Base-by-base conservation (phyloP, 2,113 vertebrate species). In the Halichoerus grypus region DNA sequence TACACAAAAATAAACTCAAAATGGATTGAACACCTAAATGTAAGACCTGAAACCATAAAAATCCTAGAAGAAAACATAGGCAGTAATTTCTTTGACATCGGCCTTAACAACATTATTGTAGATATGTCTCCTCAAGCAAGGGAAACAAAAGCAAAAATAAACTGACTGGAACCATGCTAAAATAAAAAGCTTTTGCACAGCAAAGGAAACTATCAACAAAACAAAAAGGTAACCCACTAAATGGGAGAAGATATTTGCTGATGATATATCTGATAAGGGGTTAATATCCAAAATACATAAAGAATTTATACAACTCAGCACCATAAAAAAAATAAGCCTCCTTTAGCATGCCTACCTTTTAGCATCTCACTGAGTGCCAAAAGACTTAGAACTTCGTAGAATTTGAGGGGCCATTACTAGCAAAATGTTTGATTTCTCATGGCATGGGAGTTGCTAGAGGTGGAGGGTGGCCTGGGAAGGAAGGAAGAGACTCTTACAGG, bases 371-470 rank as follows among this genome's bases (percentile, higher is more conserved):
- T 77, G 42, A 87, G n/a, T 51, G 81, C 15, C n/a, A 88, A 59
- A 87, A 91, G 12, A 82, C 10, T 71, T 71, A 80, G n/a, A 84
- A 63, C 15, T 84, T 80, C 80, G 18, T 69, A 59, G 42, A 49
- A 46, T 15, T 65, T 77, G 11, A 89, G 16, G 49, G 28, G 2
- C 57, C 7, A 84, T 79, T 77, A 72, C 36, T 67, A 59, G 8
- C 11, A 95, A 90, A 93, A 67, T 10, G 4, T 31, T 92, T 97
- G 55, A 53, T 76, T 84, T 83, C 19, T 91, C 18, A 69, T 6
- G 57, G 26, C 5, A 9, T 39, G 36, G 8, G 4, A 22, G n/a
- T 65, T 95, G 16, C 10, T 83, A 65, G 13, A 13, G 4, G n/a
- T 26, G 15, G 8, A 77, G 28, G 3, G 18, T 63, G 69, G 63